Evolutionary conservation across 2,797 vertebrate species (phyloP), one percentile per base, ranked within the genome.

Genomic region (Neosalanx taihuensis): DNA sequence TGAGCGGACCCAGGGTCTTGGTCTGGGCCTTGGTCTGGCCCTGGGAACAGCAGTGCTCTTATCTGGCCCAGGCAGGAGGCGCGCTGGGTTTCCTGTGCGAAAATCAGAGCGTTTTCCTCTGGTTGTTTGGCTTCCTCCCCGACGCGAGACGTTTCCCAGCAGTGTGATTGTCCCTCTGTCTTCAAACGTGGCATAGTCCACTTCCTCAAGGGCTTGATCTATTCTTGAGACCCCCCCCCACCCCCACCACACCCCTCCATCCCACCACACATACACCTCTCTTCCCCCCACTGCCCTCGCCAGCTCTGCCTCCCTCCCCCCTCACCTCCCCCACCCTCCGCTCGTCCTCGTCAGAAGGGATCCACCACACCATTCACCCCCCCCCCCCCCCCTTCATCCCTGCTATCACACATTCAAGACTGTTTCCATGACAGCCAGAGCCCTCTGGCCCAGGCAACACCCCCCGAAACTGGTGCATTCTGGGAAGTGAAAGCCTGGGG

Each of bases 61-160:
- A 99, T 99, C 97, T 99, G 84, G 81, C 94, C 94, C 76, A 90
- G 94, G 95, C 97, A 99, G 97, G 96, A 99, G 97, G 95, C 93
- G 92, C 94, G 91, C 88, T 93, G 89, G 93, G 93, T 93, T 99
- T 99, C 97, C 97, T 99, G 97, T 98, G 94, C 96, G 90, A 99
- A 93, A 98, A 98, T 97, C 96, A 96, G 93, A 96, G 95, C 89
- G 93, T 94, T 97, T 99, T 99, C 97, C 97, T 99, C 97, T 97
- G 89, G 95, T 99, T 99, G 97, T 99, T 99, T 97, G 91, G 94
- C 94, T 99, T 98, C 97, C 96, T 97, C 95, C 90, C 85, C 94
- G 93, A 94, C 92, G 93, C 92, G 94, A 97, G 96, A 96, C 94
- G 91, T 95, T 99, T 99, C 97, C 97, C 96, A 99, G 95, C 96